phyloP scores from a whole-genome alignment of 2,888 invertebrate genomes.

The Yponomeuta sedellus region DNA sequence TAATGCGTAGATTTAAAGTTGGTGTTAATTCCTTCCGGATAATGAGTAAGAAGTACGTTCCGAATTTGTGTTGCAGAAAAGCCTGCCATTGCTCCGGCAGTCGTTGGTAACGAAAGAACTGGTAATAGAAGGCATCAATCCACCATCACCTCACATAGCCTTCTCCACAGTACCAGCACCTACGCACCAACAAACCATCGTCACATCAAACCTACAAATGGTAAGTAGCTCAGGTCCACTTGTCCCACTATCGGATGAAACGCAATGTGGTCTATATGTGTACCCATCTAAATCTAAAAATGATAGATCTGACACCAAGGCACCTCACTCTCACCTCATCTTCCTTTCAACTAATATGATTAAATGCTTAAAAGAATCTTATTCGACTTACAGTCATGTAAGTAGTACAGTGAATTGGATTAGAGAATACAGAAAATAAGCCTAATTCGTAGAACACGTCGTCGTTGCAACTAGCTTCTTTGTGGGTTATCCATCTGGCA shows the following conservation, averaged over 20 bases:
- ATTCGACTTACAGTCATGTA: too few relatives aligned
- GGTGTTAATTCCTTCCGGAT: too few relatives aligned
- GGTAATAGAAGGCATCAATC: slow-evolving; percentile 95
- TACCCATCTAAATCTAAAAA: not conserved
- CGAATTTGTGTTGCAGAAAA: slow-evolving; percentile 82
- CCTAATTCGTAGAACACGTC: too few relatives aligned
- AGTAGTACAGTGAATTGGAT: too few relatives aligned
- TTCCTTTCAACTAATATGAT: too few relatives aligned
- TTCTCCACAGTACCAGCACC: slow-evolving; percentile 40
- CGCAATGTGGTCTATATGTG: not conserved
- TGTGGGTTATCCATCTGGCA: not conserved
- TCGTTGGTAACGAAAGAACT: slow-evolving; percentile 93
- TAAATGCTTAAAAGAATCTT: too few relatives aligned
- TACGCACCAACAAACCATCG: slow-evolving; percentile 32
- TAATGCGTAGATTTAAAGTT: too few relatives aligned
- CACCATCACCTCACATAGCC: slow-evolving; percentile 82
- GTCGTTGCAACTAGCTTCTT: not conserved
- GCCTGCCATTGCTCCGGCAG: slow-evolving; percentile 93
- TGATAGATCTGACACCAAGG: too few relatives aligned
- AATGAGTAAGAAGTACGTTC: not conserved
- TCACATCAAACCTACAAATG: slow-evolving; percentile 43
- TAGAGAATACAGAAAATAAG: too few relatives aligned
- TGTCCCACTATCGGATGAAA: not conserved
- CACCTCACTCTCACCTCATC: too few relatives aligned
- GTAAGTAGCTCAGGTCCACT: slow-evolving; percentile 29